Conservation (phyloP, 2,888 invertebrate genomes). For the Helobdella robusta region DNA sequence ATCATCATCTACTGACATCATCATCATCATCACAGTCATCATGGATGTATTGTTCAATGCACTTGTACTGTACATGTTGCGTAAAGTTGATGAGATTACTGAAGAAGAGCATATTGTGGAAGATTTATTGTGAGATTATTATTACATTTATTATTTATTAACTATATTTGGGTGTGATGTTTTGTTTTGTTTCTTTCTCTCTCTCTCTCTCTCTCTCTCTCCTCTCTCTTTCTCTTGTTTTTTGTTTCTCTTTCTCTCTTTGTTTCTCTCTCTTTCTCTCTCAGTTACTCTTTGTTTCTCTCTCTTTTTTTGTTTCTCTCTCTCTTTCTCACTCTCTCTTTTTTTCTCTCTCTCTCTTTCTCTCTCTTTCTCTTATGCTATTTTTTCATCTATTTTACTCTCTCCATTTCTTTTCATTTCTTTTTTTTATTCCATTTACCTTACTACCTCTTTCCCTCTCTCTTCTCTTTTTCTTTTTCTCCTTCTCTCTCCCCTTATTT, state of each 20-base stretch:
- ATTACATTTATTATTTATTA: neutral
- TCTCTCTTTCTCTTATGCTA: neutral
- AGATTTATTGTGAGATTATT: neutral
- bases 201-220: neutral
- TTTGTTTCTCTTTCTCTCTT: neutral
- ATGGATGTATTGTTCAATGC: neutral
- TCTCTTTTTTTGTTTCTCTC: neutral
- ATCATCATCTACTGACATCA: too few relatives aligned
- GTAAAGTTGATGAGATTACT: neutral
- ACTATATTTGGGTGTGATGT: neutral
- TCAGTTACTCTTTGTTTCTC: too few relatives aligned
- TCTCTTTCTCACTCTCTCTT: neutral
- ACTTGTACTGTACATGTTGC: neutral
- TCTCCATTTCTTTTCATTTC: neutral
- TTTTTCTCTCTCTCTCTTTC: slow-evolving; percentile 3
- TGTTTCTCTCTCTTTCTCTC: neutral
- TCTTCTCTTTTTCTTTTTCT: neutral
- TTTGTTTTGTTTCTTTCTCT: neutral
- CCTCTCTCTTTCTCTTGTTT: neutral
- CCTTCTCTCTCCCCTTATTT: too few relatives aligned
- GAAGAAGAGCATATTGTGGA: neutral
- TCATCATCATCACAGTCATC: too few relatives aligned
- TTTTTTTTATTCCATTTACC: neutral
- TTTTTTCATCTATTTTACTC: neutral
- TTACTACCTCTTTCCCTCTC: neutral